A percentile compares a stretch with the other conserved stretches of the same genome.
phyloP scores from a whole-genome alignment of 2,797 vertebrate genomes.

The Lepidocolaptes lacrymiger region DNA sequence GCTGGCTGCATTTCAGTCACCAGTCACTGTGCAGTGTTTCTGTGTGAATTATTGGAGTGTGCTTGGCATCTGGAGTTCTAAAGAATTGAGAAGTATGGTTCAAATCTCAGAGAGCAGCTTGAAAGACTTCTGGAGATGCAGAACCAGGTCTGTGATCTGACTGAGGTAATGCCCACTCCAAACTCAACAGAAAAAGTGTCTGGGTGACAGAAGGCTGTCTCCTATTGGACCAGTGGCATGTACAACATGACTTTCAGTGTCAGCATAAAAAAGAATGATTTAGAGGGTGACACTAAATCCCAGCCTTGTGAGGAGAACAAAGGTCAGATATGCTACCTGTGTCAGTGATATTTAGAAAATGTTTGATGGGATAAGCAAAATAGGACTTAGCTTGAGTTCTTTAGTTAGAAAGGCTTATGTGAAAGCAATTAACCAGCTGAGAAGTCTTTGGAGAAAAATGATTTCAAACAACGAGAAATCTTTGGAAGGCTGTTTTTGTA shows the following conservation, averaged over 20 bases:
- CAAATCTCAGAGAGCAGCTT: neutral
- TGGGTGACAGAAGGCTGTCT: neutral
- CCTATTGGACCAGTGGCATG: fast-evolving
- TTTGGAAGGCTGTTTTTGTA: neutral
- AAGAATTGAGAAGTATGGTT: neutral
- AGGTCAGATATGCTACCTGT: neutral
- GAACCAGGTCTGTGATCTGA: neutral
- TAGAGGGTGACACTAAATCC: neutral
- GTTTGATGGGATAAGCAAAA: neutral
- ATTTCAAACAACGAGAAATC: neutral
- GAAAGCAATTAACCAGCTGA: neutral
- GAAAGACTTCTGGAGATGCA: neutral
- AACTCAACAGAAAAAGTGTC: neutral
- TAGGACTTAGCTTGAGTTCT: neutral
- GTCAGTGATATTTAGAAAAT: neutral
- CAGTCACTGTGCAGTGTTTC: neutral
- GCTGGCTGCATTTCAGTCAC: slow-evolving; percentile 16
- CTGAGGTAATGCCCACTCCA: neutral
- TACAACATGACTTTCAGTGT: neutral
- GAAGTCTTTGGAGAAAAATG: neutral
- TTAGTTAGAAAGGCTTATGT: neutral
- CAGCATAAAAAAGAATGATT: neutral
- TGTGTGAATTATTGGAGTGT: neutral
- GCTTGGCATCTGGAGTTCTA: neutral
- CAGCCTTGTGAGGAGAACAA: neutral